Evolutionary conservation across 2,113 vertebrate species (phyloP), one percentile per base, ranked within the genome.

Genomic region (Notothenia coriiceps): DNA sequence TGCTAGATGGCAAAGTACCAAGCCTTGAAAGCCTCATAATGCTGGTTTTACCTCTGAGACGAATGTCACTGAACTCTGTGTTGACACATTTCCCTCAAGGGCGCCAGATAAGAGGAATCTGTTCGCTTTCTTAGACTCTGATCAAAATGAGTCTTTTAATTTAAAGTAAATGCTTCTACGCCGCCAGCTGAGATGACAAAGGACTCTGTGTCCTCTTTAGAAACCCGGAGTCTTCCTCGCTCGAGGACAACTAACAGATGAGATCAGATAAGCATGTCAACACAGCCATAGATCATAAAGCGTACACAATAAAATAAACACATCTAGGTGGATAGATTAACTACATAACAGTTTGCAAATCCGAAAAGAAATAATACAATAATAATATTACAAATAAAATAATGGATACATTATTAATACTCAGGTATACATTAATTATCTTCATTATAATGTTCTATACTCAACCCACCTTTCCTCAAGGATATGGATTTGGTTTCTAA

Each of bases 251-350:
- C 43, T 54, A 51, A 72, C 78, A 75, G 83, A 87, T 55, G 68
- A 59, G 78, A 82, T 87, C 82, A 86, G 72, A 83, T 59, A 46
- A 46, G 76, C 17, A 15, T 22, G 70, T 80, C 77, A 74, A 11
- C 44, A 22, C 56, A 5, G 64, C 75, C 68, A 64, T 77, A 86
- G 79, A 90, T 88, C 85, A 86, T 85, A 85, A 88, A 86, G 29
- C 29, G 29, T 29, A 29, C 29, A 29, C 4, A 29, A 0, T 3
- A 4, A 29, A 4, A 29, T 29, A 29, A 29, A 29, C 29, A 4
- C 29, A 29, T 29, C 29, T 29, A 29, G 3, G 3, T 29, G 29
- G 3, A 29, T 29, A 29, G 29, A 29, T 29, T 3, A 29, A 3
- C 29, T 29, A 29, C 29, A 3, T 29, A 3, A 29, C 29, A 29